Base-by-base conservation (phyloP, 2,797 vertebrate species). In the Lindbergichthys nudifrons region DNA sequence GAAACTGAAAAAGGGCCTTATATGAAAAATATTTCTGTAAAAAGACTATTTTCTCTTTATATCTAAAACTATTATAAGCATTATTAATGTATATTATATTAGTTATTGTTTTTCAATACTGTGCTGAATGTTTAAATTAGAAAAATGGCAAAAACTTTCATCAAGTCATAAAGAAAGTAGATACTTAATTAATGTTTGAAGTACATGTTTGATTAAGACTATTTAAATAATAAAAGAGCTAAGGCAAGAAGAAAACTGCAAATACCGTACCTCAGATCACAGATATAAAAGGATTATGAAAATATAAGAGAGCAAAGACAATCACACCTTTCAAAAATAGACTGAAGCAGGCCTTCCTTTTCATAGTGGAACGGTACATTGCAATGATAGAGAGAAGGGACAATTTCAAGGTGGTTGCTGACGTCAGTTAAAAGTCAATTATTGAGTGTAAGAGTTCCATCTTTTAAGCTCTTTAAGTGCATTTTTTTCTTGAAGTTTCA, bases 331-430 rank as follows among this genome's bases (percentile, higher is more conserved):
- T 6, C 6, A 7, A 36, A 9, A 36, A 36, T 15, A 21, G 5
- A 12, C 10, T 50, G 50, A 75, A 57, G 32, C 65, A 61, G 19
- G 9, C 8, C 3, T 30, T 19, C 54, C 61, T 56, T 65, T 79
- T 61, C 46, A 54, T 21, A 41, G 39, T 21, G 6, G 21, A 9
- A 59, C 19, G 50, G 26, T 67, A 12, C 50, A 63, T 54, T 48
- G 32, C 30, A 52, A 0, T 65, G 10, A 65, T 58, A 59, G 58
- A 51, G 21, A 66, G 14, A 43, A 43, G 45, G 70, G 56, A 56
- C 32, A 58, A 45, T 63, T 6, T 21, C 64, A 82, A 77, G 61
- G 63, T 65, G 54, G 21, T 36, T 51, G 57, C 76, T 70, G 18
- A 73, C 19, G 47, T 65, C 39, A 75, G 10, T 51, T 58, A 50